Evolutionary conservation across 2,113 vertebrate species (phyloP).

Genomic region (Castor canadensis): DNA sequence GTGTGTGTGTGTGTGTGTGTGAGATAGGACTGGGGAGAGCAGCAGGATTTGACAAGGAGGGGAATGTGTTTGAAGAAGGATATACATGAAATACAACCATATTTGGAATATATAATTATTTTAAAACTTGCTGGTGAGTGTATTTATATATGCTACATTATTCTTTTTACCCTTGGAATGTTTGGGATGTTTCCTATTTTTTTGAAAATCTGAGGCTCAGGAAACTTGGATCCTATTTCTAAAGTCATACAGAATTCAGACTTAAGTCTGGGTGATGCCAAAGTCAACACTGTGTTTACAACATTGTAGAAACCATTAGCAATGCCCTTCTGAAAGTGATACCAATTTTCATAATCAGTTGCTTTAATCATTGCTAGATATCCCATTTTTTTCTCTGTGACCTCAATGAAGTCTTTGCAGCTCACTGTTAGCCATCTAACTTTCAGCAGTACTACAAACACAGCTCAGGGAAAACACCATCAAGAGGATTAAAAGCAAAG

Average conservation of each 20-base stretch:
- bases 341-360: constrained; percentile 4
- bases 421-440: background rate
- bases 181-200: background rate
- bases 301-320: background rate
- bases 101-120: constrained; percentile 27
- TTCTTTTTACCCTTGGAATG: constrained; percentile 20
- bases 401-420: constrained; percentile 13
- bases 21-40: background rate
- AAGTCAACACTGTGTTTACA: constrained; percentile 36
- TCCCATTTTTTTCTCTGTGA: background rate
- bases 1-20: no score
- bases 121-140: constrained; percentile 3
- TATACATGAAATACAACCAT: background rate
- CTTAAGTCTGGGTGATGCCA: background rate
- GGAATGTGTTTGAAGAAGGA: background rate
- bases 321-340: background rate
- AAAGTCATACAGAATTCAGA: constrained; percentile 44
- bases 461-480: constrained; percentile 30
- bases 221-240: constrained; percentile 37
- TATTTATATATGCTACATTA: background rate
- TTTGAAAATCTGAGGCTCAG: background rate
- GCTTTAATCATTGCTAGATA: constrained; percentile 26
- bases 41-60: background rate
- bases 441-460: constrained; percentile 17
- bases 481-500: constrained; percentile 45